A percentile compares a stretch with the other conserved stretches of the same genome.
phyloP scores from a whole-genome alignment of 2,888 invertebrate species.

The Pantelozetes paolii region DNA sequence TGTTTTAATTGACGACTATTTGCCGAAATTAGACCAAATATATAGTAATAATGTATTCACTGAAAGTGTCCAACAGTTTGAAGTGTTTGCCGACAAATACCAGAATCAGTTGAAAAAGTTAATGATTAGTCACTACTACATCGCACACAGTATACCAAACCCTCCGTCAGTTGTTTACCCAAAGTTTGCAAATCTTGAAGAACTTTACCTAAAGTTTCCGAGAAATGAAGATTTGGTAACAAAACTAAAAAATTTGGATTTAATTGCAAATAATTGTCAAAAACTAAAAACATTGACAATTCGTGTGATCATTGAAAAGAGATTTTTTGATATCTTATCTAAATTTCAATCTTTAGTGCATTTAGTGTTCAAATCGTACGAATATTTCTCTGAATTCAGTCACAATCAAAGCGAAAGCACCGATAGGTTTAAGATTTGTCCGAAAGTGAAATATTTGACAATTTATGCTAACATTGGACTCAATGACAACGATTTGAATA shows the following conservation, averaged over 20 bases:
- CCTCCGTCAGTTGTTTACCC: neutral
- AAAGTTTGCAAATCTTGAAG: neutral
- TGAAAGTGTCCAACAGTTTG: too few relatives aligned
- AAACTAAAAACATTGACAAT: neutral
- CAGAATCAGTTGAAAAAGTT: neutral
- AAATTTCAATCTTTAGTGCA: neutral
- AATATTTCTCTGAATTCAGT: neutral
- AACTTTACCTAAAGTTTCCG: neutral
- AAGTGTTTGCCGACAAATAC: neutral
- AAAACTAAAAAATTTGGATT: neutral
- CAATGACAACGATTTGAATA: neutral
- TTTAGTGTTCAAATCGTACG: neutral
- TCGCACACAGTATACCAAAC: neutral
- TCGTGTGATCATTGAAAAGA: too few relatives aligned
- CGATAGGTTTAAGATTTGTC: neutral
- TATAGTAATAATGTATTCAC: neutral
- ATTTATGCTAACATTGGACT: neutral
- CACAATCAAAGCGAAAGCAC: too few relatives aligned
- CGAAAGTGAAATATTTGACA: neutral
- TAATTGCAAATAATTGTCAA: neutral
- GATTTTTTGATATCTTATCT: neutral
- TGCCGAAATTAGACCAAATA: neutral
- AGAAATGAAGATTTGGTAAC: neutral
- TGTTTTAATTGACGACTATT: neutral
- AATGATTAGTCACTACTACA: neutral